Evolutionary conservation across 2,113 vertebrate genomes (phyloP).

Genomic region (Laticauda laticaudata): DNA sequence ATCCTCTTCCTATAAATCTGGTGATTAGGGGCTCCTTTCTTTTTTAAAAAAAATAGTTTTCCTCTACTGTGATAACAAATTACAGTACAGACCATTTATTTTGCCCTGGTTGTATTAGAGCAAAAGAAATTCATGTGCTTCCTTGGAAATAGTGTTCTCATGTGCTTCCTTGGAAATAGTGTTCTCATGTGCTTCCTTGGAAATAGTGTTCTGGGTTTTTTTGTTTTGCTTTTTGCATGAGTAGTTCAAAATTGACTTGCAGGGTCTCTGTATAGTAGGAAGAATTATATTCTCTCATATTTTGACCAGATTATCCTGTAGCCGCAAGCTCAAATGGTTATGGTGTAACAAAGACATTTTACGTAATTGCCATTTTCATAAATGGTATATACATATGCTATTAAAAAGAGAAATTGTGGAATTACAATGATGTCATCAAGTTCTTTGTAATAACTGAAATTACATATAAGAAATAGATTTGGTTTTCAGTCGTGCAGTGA

Average conservation of each 20-base stretch:
- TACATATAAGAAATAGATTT: not conserved
- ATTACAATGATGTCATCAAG: not conserved
- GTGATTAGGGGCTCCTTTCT: not conserved
- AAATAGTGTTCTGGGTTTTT: conserved; percentile 20
- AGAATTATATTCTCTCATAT: conserved; percentile 13
- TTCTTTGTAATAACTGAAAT: not conserved
- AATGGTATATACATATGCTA: not conserved
- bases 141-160: no score
- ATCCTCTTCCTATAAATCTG: conserved; percentile 14
- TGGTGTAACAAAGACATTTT: not conserved
- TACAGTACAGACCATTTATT: conserved; percentile 13
- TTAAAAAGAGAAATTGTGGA: not conserved
- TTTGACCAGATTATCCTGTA: conserved; percentile 1
- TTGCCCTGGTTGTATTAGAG: conserved; percentile 34
- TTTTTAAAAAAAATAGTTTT: conserved; percentile 38
- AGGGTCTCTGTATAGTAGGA: not conserved
- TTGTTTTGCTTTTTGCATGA: conserved; percentile 27
- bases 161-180: conserved; percentile 42
- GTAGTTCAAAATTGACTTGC: conserved; percentile 47
- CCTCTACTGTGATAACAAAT: conserved; percentile 42
- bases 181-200: conserved; percentile 31
- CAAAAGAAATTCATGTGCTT: conserved; percentile 17
- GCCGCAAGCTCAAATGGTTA: not conserved
- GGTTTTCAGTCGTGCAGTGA: not conserved
- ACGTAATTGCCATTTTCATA: not conserved